Evolutionary conservation across 2,797 vertebrate species (phyloP), one percentile per base, ranked within the genome.

Genomic region (Huso huso): DNA sequence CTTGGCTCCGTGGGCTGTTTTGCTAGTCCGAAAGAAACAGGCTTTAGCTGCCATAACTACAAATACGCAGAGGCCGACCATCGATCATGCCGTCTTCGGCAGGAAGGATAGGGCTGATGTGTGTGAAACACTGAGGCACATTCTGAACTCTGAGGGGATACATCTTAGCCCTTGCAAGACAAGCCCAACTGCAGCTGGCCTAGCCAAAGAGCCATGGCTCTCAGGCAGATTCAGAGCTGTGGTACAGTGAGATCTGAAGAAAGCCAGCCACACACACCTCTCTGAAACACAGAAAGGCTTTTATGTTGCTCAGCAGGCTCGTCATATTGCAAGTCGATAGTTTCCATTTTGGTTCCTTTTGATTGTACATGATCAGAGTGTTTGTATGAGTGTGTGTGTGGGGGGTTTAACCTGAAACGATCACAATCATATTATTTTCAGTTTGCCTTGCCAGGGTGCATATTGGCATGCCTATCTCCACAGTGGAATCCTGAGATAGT

Each of bases 1-100:
- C 76, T 88, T 88, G 88, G 89, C 87, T 79, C 55, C 49, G 53
- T 18, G 68, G 67, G 62, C 65, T 83, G 77, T 80, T 87, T 82
- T 83, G 72, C 78, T 84, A 78, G 81, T 77, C 58, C 70, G 79
- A 70, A 72, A 72, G 80, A 76, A 65, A 59, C 60, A 71, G 78
- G 74, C 68, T 69, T 76, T 76, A 69, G 77, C 67, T 62, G 67
- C 69, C 73, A 75, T 73, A 3, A 0, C 69, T 76, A 69, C 65
- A 71, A 76, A 77, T 62, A 3, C 0, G 0, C 77, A 77, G 72
- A 70, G 69, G 64, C 1, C 70, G 0, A 0, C 77, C 66, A 74
- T 81, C 74, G 73, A 68, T 83, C 83, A 76, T 58, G 6, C 11
- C 51, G 49, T 6, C 74, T 72, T 75, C 72, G 68, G 60, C 1